Conservation (phyloP, 2,888 invertebrate genomes). For the Geophilus truncorum region DNA sequence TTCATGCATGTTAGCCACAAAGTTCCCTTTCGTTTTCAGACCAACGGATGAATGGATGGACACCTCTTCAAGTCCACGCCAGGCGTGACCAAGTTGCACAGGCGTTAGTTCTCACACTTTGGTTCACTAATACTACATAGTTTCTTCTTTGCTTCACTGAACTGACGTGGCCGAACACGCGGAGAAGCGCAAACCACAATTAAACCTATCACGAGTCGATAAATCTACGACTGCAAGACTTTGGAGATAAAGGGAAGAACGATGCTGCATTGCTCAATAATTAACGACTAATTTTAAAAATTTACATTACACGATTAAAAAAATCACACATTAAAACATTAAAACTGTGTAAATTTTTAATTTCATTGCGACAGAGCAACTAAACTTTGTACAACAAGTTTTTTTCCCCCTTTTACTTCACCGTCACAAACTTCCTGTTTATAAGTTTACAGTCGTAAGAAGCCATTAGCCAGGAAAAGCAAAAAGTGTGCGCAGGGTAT, state of each 20-base stretch:
- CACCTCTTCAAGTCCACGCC: conserved; percentile 7
- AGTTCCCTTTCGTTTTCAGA: not conserved
- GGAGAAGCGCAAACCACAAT: conserved; percentile 11
- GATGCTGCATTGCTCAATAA: too few species aligned
- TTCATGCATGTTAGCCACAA: conserved; percentile 18
- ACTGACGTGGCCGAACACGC: not conserved
- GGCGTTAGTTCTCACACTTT: conserved; percentile 21
- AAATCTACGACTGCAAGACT: not conserved
- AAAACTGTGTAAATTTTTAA: too few species aligned
- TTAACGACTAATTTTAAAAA: too few species aligned
- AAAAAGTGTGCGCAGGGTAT: not conserved
- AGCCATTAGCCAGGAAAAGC: not conserved
- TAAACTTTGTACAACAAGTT: not conserved
- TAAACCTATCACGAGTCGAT: conserved; percentile 17
- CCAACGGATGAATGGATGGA: conserved; percentile 18
- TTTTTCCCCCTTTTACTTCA: not conserved
- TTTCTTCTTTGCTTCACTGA: not conserved
- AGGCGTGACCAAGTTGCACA: conserved; percentile 8
- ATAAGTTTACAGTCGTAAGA: not conserved
- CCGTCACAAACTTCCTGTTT: not conserved
- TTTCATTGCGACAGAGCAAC: not conserved
- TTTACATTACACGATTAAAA: too few species aligned
- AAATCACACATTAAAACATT: too few species aligned
- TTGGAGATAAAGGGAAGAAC: not conserved
- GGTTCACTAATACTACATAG: not conserved